phyloP scores from a whole-genome alignment of 2,888 invertebrate genomes.

The Adelognathus sp. region DNA sequence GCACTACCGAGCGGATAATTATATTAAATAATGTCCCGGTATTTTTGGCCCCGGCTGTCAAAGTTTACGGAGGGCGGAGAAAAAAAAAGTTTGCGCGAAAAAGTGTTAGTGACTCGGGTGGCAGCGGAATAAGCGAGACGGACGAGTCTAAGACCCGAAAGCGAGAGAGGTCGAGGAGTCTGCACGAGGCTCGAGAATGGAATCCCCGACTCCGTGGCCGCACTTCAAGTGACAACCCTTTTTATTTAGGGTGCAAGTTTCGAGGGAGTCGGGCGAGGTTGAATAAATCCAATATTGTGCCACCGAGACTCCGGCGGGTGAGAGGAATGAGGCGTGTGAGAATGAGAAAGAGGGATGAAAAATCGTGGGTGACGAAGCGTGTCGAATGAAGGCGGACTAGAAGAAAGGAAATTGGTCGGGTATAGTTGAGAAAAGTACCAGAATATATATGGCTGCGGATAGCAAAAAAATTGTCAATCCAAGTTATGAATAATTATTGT shows the following conservation, averaged over 20 bases:
- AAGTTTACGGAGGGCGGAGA: conserved; percentile 66
- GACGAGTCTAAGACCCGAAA: conserved; percentile 28
- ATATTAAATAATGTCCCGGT: conserved; percentile 80
- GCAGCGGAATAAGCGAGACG: conserved; percentile 51
- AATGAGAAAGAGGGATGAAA: conserved; percentile 41
- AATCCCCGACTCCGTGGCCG: conserved; percentile 48
- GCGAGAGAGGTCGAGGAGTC: conserved; percentile 37
- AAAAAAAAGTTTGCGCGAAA: conserved; percentile 68
- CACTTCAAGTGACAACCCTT: conserved; percentile 77
- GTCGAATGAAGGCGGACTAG: conserved; percentile 18
- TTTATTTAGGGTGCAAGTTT: conserved; percentile 79
- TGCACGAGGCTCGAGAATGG: conserved; percentile 28
- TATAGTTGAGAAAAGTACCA: neutral
- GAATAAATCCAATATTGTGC: conserved; percentile 79
- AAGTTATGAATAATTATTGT: too few relatives aligned
- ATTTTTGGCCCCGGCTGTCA: conserved; percentile 76
- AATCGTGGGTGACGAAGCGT: conserved; percentile 49
- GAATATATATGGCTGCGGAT: too few relatives aligned
- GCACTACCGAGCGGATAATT: conserved; percentile 68
- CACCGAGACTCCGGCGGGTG: conserved; percentile 43
- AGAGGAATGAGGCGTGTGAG: neutral
- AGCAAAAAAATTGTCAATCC: too few relatives aligned
- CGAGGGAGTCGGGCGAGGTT: conserved; percentile 62
- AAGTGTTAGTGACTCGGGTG: conserved; percentile 60
- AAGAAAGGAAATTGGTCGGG: neutral